Percentiles rank a stretch among this genome's conserved stretches.
Conservation (phyloP, 1,140 invertebrate species). For the Saccostrea echinata region DNA sequence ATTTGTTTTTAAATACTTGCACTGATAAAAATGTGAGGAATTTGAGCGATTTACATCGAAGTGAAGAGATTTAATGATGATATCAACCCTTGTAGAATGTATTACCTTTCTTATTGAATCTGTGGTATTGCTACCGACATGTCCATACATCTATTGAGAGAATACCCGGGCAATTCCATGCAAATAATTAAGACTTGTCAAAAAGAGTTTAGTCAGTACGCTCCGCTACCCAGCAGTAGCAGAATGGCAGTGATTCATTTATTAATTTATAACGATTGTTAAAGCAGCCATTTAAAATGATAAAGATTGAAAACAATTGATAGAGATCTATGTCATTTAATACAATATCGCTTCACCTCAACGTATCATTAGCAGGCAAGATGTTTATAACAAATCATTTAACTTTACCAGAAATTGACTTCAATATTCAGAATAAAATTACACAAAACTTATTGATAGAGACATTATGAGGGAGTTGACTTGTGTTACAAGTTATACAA, state of each 20-base stretch:
- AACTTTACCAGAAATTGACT: background rate
- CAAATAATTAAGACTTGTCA: slow-evolving; percentile 24
- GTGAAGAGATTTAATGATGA: slow-evolving; percentile 25
- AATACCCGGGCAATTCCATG: background rate
- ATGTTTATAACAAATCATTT: background rate
- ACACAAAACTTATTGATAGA: background rate
- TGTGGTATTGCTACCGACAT: background rate
- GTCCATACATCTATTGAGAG: background rate
- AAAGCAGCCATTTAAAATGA: slow-evolving; percentile 14
- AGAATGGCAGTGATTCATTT: slow-evolving; percentile 19
- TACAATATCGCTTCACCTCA: background rate
- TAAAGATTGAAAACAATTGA: background rate
- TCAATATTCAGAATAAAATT: background rate
- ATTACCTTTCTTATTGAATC: slow-evolving; percentile 17
- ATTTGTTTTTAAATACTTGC: slow-evolving; percentile 39
- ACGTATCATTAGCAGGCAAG: background rate
- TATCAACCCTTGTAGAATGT: slow-evolving; percentile 10
- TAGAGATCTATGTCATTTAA: slow-evolving; percentile 8
- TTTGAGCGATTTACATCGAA: slow-evolving; percentile 3
- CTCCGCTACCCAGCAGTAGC: background rate
- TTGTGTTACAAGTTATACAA: background rate
- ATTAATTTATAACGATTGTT: slow-evolving; percentile 17
- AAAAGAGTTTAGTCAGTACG: slow-evolving; percentile 35
- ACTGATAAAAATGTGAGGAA: slow-evolving; percentile 35
- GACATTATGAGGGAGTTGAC: background rate